Evolutionary conservation across 2,113 vertebrate genomes (phyloP).

Genomic region (Hemiprocne comata): DNA sequence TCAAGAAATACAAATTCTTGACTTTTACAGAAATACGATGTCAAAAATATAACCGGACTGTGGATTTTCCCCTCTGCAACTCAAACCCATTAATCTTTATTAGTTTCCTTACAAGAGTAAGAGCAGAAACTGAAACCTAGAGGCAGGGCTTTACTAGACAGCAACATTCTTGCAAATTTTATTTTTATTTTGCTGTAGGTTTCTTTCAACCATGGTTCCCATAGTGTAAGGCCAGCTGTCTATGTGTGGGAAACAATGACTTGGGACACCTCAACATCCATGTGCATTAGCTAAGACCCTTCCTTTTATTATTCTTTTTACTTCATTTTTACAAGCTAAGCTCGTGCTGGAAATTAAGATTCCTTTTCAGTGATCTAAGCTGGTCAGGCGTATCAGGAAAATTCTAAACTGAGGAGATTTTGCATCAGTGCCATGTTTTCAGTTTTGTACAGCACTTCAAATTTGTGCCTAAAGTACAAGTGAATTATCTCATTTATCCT

Average conservation of each 20-base stretch:
- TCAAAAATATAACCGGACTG: background rate
- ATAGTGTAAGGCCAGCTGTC: background rate
- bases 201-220: background rate
- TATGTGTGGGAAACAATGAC: background rate
- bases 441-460: background rate
- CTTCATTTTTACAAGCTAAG: background rate
- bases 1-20: background rate
- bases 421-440: constrained; percentile 4
- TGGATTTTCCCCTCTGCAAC: background rate
- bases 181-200: background rate
- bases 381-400: background rate
- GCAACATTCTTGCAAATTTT: background rate
- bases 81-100: background rate
- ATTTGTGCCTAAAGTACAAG: background rate
- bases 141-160: background rate
- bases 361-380: background rate
- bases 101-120: background rate
- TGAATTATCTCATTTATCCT: constrained; percentile 39
- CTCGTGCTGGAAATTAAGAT: background rate
- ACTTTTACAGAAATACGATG: background rate
- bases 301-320: background rate
- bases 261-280: background rate
- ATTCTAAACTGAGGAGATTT: background rate
- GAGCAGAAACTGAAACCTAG: background rate
- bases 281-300: background rate